Conservation (phyloP, 1,140 invertebrate species). For the Oryzaephilus surinamensis region DNA sequence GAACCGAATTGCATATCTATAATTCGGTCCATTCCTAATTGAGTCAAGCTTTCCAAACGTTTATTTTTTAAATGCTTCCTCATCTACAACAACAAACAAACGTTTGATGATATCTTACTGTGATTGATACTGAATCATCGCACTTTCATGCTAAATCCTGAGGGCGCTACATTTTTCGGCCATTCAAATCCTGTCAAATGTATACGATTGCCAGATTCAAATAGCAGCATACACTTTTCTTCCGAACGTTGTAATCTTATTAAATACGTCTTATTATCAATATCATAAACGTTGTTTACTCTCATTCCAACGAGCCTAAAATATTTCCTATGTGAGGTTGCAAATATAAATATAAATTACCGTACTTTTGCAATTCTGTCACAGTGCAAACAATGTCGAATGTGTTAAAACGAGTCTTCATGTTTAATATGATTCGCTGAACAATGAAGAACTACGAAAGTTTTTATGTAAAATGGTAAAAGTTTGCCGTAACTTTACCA, state of each 20-base stretch:
- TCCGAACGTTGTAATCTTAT: constrained; percentile 75
- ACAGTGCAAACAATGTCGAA: constrained; percentile 81
- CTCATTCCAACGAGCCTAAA: constrained; percentile 79
- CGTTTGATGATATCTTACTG: too few species aligned
- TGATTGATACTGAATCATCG: too few species aligned
- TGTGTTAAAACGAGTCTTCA: constrained; percentile 88
- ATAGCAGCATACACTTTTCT: constrained; percentile 75
- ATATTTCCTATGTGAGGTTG: constrained; percentile 18
- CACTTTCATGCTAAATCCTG: constrained; percentile 87
- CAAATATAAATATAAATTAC: constrained; percentile 17
- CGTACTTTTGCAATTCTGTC: constrained; percentile 73
- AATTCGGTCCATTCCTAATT: constrained; percentile 81
- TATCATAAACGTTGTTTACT: constrained; percentile 95
- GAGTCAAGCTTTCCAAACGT: constrained; percentile 74
- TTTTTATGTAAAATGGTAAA: constrained; percentile 1
- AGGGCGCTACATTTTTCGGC: constrained; percentile 94
- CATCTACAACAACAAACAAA: too few species aligned
- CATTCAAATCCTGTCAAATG: constrained; percentile 95
- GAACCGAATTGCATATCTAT: constrained; percentile 91
- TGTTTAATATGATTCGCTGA: too few species aligned
- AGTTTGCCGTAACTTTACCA: constrained; percentile 10
- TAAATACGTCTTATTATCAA: constrained; percentile 94
- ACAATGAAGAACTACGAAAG: too few species aligned
- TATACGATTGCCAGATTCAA: constrained; percentile 91
- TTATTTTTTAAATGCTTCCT: constrained; percentile 98